Conservation (phyloP, 2,113 vertebrate genomes). For the Aepyceros melampus region DNA sequence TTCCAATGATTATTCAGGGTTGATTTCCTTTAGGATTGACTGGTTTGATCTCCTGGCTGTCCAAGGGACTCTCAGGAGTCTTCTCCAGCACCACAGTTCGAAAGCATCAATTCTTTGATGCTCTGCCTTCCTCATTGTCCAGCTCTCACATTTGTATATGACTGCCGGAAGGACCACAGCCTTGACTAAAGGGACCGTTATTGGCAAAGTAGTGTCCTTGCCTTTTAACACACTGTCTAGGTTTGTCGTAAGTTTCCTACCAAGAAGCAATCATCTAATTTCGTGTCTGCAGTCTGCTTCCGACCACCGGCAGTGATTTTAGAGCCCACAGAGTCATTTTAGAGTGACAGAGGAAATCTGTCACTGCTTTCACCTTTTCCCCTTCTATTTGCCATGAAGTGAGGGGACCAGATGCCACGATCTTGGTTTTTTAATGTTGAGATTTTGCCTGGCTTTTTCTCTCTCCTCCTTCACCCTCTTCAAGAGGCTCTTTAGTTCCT, state of each 20-base stretch:
- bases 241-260: neutral
- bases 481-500: neutral
- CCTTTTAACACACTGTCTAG: neutral
- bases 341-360: neutral
- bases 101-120: neutral
- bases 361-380: neutral
- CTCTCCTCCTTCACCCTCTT: neutral
- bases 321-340: neutral
- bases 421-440: neutral
- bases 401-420: neutral
- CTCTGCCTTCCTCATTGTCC: neutral
- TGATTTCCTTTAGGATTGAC: neutral
- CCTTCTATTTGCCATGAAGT: neutral
- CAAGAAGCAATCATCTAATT: neutral
- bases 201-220: neutral
- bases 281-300: neutral
- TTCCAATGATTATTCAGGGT: neutral
- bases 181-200: neutral
- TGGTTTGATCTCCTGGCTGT: neutral
- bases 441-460: neutral
- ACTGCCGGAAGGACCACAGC: neutral
- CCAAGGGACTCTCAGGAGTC: neutral
- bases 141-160: neutral
- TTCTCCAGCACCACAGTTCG: rapidly evolving
- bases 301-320: neutral